Evolutionary conservation across 2,888 invertebrate genomes (phyloP), one percentile per base, ranked within the genome.

Genomic region (Netelia inedita): DNA sequence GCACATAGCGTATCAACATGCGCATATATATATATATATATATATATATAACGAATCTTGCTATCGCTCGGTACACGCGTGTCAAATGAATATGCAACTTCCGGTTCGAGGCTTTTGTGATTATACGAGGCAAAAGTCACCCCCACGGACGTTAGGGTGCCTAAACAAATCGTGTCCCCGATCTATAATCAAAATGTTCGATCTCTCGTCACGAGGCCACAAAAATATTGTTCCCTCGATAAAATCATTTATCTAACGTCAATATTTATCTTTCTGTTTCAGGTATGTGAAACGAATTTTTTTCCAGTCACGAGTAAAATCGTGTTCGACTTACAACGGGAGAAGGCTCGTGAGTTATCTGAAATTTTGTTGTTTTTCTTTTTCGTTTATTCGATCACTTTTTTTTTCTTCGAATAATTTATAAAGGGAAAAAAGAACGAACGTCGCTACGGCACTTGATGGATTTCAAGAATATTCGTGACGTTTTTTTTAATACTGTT

Each of bases 21-120:
- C 9, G 14, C 6, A 41, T 61, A 79, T 69, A 68, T 74, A 35
- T 35, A 41, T 73, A n/a, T 59, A 59, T 16, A 2, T 53, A n/a
- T 19, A 66, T 50, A 55, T 65, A 46, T 68, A 57, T 69, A n/a
- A 50, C 50, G 14, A 41, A 61, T 16, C 35, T 61, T 53, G 72
- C 43, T 50, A 63, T 69, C 50, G 76, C 61, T 28, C 46, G 23
- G 43, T 65, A 78, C 61, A 71, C 79, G 85, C 86, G 81, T 79
- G 83, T 87, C 88, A 68, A 88, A 89, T 90, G 89, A 89, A 90
- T 89, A 87, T 86, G 81, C 74, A 74, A 83, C 85, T 88, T 90
- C 90, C 88, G 89, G 87, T 79, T 75, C 63, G 85, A 71, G 71
- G 75, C 28, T 85, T 82, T 69, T 46, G 50, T 28, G 41, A 81